Evolutionary conservation across 2,113 vertebrate genomes (phyloP), one percentile per base, ranked within the genome.

Genomic region (Bucco capensis): DNA sequence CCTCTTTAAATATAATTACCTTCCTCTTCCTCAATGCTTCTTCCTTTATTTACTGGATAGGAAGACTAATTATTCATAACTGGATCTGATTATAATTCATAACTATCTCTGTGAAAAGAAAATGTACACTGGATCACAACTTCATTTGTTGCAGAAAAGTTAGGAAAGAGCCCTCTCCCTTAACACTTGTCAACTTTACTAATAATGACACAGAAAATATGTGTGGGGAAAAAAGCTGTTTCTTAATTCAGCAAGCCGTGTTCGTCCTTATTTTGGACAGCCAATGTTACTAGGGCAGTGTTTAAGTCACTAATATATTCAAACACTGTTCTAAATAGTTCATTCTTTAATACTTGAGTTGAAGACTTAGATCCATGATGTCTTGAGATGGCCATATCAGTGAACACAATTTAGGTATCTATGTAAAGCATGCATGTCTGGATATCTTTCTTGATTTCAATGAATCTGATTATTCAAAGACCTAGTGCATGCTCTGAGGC

Each of bases 191-290:
- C 24, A 51, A 5, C 17, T 65, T 38, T 25, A 22, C 18, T 40
- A 57, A 49, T 37, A 54, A 60, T n/a, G 30, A 76, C 15, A 31
- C 2, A 21, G 23, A 75, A 38, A 58, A 9, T 4, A 3, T 1
- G 0, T 6, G 3, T 27, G 10, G n/a, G 14, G 10, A 9, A 24
- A 12, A 3, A 16, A 10, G 2, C 12, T 11, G 60, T 53, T 87
- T 84, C 22, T 66, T n/a, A 51, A 13, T 67, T 66, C 46, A 54
- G 22, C 8, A 74, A 81, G 42, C 4, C 0, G 1, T 37, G 3
- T 37, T 91, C 19, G 72, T 82, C 5, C 31, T 71, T 33, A 42
- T 50, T 64, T 17, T 66, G 53, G 58, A 24, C 21, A 64, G 37
- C 31, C 22, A 31, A 9, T 19, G 12, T 23, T 80, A 38, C 31